These are phyloP conservation scores for Crambe crambe DNA, from an alignment of 37 sponge, comb jelly and placozoan genomes.

Conservation along the genomic window DNA sequence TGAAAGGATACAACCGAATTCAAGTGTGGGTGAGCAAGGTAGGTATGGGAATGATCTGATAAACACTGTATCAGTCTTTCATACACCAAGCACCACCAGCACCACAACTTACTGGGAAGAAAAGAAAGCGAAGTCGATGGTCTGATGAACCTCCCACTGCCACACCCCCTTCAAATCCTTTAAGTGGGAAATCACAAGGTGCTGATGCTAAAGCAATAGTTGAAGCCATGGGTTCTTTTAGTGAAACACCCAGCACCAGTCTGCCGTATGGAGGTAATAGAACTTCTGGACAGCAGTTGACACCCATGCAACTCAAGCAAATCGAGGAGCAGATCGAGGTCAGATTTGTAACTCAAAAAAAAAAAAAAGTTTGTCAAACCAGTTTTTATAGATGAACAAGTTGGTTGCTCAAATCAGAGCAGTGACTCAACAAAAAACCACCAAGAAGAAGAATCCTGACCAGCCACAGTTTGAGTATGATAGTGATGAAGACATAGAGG, in stretches of 20 bases:
- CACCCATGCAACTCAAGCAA: constrained; percentile 63
- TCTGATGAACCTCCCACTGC: constrained; percentile 19
- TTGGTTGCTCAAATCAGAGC: constrained; percentile 44
- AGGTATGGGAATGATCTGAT: neutral
- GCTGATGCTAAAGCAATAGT: constrained; percentile 31
- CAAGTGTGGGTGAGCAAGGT: constrained; percentile 3
- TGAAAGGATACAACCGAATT: too few relatives aligned
- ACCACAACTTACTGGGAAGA: constrained; percentile 5
- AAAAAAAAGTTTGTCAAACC: neutral
- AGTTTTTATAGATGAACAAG: constrained; percentile 47
- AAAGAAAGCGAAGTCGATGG: constrained; percentile 47
- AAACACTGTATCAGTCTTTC: neutral
- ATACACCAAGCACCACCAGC: constrained; percentile 16
- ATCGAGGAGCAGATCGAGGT: constrained; percentile 75
- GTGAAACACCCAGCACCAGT: neutral
- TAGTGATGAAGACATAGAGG: constrained; percentile 92
- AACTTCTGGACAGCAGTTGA: constrained; percentile 23
- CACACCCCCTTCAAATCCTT: neutral
- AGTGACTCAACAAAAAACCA: neutral
- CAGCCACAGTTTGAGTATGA: constrained; percentile 83
- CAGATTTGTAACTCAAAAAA: neutral
- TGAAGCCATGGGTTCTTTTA: constrained; percentile 49
- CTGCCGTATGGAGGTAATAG: neutral
- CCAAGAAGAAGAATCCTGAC: constrained; percentile 16
- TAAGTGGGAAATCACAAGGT: neutral